A percentile compares a stretch with the other conserved stretches of the same genome.
These are phyloP conservation scores for Spermophilus dauricus DNA, from an alignment of 2,113 vertebrate genomes.

Conservation along the genomic window DNA sequence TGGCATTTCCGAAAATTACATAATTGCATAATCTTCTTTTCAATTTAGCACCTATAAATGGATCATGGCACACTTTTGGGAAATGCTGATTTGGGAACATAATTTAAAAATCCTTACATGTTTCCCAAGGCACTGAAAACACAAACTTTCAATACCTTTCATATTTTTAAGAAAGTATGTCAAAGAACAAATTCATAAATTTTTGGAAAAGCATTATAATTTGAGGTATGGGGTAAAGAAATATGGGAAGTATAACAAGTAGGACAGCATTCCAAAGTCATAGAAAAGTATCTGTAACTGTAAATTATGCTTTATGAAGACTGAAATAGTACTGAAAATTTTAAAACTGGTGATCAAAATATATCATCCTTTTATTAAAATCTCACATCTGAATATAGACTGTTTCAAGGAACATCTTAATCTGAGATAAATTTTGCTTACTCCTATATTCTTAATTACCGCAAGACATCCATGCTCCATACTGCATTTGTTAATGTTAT, in stretches of 20 bases:
- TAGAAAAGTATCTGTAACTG: neutral
- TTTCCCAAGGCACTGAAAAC: constrained; percentile 37
- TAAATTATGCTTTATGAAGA: constrained; percentile 58
- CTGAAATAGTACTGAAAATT: neutral
- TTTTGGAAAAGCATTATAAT: constrained; percentile 12
- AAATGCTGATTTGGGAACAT: constrained; percentile 32
- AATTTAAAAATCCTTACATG: constrained; percentile 12
- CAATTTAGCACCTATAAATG: constrained; percentile 1
- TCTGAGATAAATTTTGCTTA: constrained; percentile 14
- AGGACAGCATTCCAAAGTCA: neutral
- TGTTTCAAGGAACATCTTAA: constrained; percentile 54
- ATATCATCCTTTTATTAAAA: constrained; percentile 16
- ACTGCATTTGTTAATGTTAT: neutral
- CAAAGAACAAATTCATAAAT: constrained; percentile 34
- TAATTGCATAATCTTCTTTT: neutral
- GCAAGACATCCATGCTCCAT: neutral
- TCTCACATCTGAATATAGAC: neutral
- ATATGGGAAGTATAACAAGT: neutral
- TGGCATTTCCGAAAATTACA: constrained; percentile 54
- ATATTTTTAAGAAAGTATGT: constrained; percentile 61
- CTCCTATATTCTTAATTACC: neutral
- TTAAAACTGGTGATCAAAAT: constrained; percentile 30
- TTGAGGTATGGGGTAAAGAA: neutral
- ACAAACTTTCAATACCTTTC: constrained; percentile 51
- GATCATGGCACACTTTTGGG: neutral